phyloP scores from a whole-genome alignment of 64 coral and sea anemone species.

The Orbicella faveolata region DNA sequence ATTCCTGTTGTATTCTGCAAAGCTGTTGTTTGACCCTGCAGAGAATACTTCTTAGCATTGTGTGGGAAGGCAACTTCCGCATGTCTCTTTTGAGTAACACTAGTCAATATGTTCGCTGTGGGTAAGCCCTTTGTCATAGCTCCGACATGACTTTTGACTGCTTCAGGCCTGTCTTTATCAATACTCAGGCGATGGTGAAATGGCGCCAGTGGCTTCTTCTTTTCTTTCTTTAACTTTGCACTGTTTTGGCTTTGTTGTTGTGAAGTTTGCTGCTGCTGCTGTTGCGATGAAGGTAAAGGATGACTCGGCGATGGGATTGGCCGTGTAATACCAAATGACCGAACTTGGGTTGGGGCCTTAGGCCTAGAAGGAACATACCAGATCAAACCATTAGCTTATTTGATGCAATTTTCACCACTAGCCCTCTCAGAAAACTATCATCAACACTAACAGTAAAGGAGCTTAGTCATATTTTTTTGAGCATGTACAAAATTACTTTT shows the following conservation, averaged over 20 bases:
- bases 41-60: slow-evolving; percentile 61
- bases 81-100: slow-evolving; percentile 74
- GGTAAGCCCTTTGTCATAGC: slow-evolving; percentile 87
- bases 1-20: slow-evolving; percentile 2
- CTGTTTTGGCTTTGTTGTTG: slow-evolving; percentile 57
- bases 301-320: slow-evolving; percentile 83
- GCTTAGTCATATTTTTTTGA: too few species aligned
- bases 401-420: too few species aligned
- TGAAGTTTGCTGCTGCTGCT: slow-evolving; percentile 42
- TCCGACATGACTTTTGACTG: slow-evolving; percentile 67
- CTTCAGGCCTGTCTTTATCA: slow-evolving; percentile 69
- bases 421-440: too few species aligned
- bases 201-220: slow-evolving; percentile 84
- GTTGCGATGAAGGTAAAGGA: slow-evolving; percentile 66
- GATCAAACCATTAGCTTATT: too few species aligned
- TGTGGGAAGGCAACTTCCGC: slow-evolving; percentile 53
- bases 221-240: slow-evolving; percentile 96
- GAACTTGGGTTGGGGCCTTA: slow-evolving; percentile 79
- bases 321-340: slow-evolving; percentile 93
- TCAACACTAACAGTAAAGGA: too few species aligned
- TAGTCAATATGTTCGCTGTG: slow-evolving; percentile 71
- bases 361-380: slow-evolving; percentile 51
- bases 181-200: slow-evolving; percentile 86
- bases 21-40: slow-evolving; percentile 39
- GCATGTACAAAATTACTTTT: too few species aligned